Percentiles rank a stretch among this genome's conserved stretches.
These are phyloP conservation scores for Danio jaintianensis DNA, from an alignment of 2,797 vertebrate species.

Conservation along the genomic window DNA sequence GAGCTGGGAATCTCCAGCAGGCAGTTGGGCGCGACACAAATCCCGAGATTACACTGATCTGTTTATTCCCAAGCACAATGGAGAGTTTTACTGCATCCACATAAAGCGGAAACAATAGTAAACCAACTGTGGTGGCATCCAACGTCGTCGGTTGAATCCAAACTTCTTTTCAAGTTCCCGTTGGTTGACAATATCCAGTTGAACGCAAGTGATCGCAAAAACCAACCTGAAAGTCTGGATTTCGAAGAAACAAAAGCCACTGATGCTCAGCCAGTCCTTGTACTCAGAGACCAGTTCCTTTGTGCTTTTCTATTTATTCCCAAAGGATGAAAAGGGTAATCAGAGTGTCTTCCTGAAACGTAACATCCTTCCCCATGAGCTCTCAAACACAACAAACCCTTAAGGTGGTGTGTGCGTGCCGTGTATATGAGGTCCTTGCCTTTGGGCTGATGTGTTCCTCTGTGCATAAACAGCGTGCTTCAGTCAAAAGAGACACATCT, in stretches of 20 bases:
- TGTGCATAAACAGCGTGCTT: slow-evolving; percentile 47
- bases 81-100: neutral
- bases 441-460: slow-evolving; percentile 42
- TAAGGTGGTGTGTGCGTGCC: slow-evolving; percentile 3
- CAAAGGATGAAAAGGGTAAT: slow-evolving; percentile 38
- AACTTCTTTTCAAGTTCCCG: slow-evolving; percentile 17
- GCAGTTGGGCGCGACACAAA: slow-evolving; percentile 58
- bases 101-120: neutral
- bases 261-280: slow-evolving; percentile 21
- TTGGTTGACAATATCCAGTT: neutral
- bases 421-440: slow-evolving; percentile 45
- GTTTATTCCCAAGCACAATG: slow-evolving; percentile 38
- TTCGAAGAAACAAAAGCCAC: slow-evolving; percentile 2
- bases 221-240: neutral
- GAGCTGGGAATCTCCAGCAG: slow-evolving; percentile 24
- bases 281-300: slow-evolving; percentile 21
- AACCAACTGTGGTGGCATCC: neutral
- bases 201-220: slow-evolving; percentile 2
- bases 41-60: slow-evolving; percentile 62
- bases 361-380: slow-evolving; percentile 48
- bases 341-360: slow-evolving; percentile 40
- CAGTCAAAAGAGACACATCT: slow-evolving; percentile 31
- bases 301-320: slow-evolving; percentile 26
- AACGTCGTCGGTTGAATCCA: neutral
- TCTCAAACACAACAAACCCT: slow-evolving; percentile 51